Conservation (phyloP, 53 echinoderm and acorn worm genomes). For the Echinarachnius parma region DNA sequence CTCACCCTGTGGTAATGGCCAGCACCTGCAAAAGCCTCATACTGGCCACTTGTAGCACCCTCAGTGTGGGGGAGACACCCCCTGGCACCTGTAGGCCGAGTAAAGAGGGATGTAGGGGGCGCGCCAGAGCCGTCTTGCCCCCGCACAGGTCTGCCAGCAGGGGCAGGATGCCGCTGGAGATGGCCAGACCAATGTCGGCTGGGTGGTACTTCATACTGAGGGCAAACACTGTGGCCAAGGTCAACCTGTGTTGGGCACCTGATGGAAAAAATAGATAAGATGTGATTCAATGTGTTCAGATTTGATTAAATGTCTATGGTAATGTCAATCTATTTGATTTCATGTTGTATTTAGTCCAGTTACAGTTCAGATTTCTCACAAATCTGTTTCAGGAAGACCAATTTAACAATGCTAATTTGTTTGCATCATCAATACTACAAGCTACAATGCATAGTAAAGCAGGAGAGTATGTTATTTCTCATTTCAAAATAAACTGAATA, state of each 20-base stretch:
- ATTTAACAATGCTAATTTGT: no score
- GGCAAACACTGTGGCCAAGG: conserved; percentile 87
- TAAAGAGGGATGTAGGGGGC: conserved; percentile 60
- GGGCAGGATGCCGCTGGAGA: conserved; percentile 87
- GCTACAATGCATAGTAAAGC: no score
- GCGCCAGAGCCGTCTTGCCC: conserved; percentile 66
- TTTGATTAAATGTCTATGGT: no score
- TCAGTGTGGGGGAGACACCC: conserved; percentile 63
- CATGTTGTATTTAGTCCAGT: no score
- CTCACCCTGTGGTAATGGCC: conserved; percentile 90
- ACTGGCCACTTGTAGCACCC: conserved; percentile 88
- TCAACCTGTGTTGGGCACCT: conserved; percentile 82
- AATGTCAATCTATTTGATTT: no score
- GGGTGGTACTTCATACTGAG: conserved; percentile 97
- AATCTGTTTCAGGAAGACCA: no score
- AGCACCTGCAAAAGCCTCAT: conserved; percentile 90
- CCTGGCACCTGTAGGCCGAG: conserved; percentile 36
- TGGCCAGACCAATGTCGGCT: conserved; percentile 71
- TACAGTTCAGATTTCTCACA: no score
- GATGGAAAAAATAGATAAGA: no score
- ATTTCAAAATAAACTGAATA: no score
- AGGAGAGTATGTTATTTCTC: no score
- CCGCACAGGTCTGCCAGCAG: conserved; percentile 74
- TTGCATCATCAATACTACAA: no score
- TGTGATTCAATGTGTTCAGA: no score